Percentiles rank a stretch among this genome's conserved stretches.
Evolutionary conservation across 1,140 invertebrate species (phyloP).

Genomic region (Drosophila albomicans): DNA sequence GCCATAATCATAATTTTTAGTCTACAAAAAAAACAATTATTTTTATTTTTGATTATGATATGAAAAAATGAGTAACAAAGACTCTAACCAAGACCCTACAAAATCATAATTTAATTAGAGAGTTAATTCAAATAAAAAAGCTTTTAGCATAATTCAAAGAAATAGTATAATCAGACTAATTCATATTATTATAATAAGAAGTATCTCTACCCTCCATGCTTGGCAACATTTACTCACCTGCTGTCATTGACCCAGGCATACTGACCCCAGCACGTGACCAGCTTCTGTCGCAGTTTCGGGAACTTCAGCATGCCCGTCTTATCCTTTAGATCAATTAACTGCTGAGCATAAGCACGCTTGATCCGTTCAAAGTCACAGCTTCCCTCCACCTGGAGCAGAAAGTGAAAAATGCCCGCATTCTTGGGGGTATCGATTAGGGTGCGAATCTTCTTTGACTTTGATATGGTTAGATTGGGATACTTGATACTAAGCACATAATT

Average conservation of each 20-base stretch:
- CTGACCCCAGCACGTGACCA: conserved; percentile 88
- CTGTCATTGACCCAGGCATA: conserved; percentile 88
- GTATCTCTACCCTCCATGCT: too few relatives aligned
- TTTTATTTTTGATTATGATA: too few relatives aligned
- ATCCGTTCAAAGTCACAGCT: conserved; percentile 85
- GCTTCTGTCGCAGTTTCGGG: conserved; percentile 87
- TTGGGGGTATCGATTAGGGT: conserved; percentile 89
- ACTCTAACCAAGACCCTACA: too few relatives aligned
- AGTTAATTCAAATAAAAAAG: too few relatives aligned
- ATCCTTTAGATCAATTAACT: conserved; percentile 87
- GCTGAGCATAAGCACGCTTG: conserved; percentile 84
- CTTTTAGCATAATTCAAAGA: too few relatives aligned
- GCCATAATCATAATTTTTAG: too few relatives aligned
- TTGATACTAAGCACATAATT: conserved; percentile 85
- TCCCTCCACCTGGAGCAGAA: conserved; percentile 88
- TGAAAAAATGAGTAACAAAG: too few relatives aligned
- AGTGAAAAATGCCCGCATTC: conserved; percentile 90
- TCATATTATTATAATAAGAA: too few relatives aligned
- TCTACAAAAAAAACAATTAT: too few relatives aligned
- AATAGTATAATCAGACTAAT: too few relatives aligned
- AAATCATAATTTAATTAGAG: too few relatives aligned
- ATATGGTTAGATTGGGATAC: conserved; percentile 88
- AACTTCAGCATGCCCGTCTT: conserved; percentile 87
- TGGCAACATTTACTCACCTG: conserved; percentile 49
- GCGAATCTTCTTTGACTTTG: conserved; percentile 88